Conservation (phyloP, 2,797 vertebrate species). For the Amphiprion clarkii region DNA sequence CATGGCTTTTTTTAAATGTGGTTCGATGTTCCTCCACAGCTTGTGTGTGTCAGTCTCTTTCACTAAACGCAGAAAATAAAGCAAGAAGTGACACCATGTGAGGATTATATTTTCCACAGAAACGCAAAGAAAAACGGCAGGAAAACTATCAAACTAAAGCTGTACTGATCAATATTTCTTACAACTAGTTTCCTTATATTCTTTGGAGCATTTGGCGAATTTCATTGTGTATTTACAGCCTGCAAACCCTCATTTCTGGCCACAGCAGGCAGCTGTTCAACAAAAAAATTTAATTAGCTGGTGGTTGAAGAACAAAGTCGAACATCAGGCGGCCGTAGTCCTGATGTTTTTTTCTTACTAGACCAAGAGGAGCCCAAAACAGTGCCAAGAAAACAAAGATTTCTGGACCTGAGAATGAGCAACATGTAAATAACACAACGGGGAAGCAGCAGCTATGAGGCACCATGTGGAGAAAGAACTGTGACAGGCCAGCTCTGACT, state of each 20-base stretch:
- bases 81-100: not conserved
- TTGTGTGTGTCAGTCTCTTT: conserved; percentile 94
- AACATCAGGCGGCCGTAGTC: no score
- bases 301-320: not conserved
- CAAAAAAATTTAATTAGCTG: not conserved
- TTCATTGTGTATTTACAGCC: not conserved
- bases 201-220: not conserved
- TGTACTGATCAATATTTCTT: conserved; percentile 10
- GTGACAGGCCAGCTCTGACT: no score
- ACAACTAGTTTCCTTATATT: not conserved
- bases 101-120: not conserved
- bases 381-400: no score
- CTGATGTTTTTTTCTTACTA: no score
- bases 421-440: no score
- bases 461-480: no score
- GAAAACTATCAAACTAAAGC: not conserved
- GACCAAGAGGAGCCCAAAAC: no score
- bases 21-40: conserved; percentile 97
- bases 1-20: conserved; percentile 98
- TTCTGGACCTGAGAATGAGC: no score
- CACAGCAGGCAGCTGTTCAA: no score
- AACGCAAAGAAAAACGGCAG: not conserved
- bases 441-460: no score
- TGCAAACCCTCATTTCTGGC: not conserved
- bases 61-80: conserved; percentile 76